Evolutionary conservation across 2,797 vertebrate genomes (phyloP).

Genomic region (Enteromius radiatus): DNA sequence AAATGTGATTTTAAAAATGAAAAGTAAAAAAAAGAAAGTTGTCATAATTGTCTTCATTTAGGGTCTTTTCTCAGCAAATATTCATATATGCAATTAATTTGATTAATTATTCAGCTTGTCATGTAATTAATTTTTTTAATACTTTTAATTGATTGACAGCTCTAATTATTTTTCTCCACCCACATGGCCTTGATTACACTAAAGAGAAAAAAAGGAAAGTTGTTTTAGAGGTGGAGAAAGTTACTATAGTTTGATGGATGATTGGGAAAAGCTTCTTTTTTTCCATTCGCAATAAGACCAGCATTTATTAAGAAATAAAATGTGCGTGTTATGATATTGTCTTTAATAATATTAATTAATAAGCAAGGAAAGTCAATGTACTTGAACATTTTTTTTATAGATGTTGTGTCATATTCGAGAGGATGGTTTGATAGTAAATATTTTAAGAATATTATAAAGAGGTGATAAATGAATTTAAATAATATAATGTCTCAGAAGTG

Average conservation of each 20-base stretch:
- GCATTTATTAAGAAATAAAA: slow-evolving; percentile 2
- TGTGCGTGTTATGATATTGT: not conserved
- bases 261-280: not conserved
- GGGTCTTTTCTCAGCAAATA: not conserved
- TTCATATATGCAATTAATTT: slow-evolving; percentile 10
- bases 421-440: not conserved
- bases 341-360: not conserved
- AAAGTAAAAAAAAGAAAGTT: not conserved
- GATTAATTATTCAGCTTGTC: slow-evolving; percentile 17
- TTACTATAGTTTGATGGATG: slow-evolving; percentile 14
- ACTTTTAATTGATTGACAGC: slow-evolving; percentile 23
- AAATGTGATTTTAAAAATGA: not conserved
- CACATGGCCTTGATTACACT: not conserved
- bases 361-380: not conserved
- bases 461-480: not conserved
- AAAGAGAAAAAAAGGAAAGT: not conserved
- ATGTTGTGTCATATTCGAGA: not conserved
- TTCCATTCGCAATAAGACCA: not conserved
- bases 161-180: not conserved
- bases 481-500: not conserved
- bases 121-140: not conserved
- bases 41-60: not conserved
- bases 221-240: not conserved
- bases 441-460: not conserved
- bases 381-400: too few relatives aligned